Evolutionary conservation across 2,113 vertebrate species (phyloP).

Genomic region (Corythaeola cristata): DNA sequence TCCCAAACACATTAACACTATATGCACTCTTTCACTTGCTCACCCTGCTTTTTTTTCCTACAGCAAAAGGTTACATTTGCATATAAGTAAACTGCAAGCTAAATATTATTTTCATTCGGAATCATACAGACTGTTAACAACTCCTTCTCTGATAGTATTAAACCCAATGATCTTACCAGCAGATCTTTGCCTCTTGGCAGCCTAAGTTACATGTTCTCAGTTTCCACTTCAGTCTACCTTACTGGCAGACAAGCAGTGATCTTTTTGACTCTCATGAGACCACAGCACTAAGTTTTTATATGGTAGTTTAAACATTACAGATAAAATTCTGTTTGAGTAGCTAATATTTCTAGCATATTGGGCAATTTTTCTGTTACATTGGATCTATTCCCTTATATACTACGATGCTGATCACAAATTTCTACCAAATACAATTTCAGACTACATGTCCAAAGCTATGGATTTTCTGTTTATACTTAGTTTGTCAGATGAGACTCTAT

Average conservation of each 20-base stretch:
- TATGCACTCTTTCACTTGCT: not conserved
- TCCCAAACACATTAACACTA: not conserved
- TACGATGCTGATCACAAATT: not conserved
- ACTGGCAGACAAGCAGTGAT: not conserved
- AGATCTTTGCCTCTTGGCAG: not conserved
- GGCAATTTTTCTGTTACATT: not conserved
- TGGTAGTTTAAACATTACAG: slow-evolving; percentile 1
- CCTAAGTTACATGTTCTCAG: not conserved
- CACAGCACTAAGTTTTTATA: not conserved
- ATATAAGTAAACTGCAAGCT: not conserved
- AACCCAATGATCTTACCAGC: not conserved
- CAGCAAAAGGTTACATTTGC: not conserved
- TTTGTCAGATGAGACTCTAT: not conserved
- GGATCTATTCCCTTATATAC: not conserved
- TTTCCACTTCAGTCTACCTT: not conserved
- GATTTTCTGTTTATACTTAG: not conserved
- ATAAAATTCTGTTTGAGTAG: not conserved
- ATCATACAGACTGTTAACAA: not conserved
- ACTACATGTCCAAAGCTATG: not conserved
- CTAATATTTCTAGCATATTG: not conserved
- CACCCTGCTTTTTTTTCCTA: not conserved
- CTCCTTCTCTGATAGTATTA: not conserved
- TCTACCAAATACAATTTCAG: not conserved
- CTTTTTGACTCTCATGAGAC: not conserved
- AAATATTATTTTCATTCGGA: not conserved